These are phyloP conservation scores for Lutraria lutraria DNA, from an alignment of 2,888 invertebrate genomes.

Conservation along the genomic window DNA sequence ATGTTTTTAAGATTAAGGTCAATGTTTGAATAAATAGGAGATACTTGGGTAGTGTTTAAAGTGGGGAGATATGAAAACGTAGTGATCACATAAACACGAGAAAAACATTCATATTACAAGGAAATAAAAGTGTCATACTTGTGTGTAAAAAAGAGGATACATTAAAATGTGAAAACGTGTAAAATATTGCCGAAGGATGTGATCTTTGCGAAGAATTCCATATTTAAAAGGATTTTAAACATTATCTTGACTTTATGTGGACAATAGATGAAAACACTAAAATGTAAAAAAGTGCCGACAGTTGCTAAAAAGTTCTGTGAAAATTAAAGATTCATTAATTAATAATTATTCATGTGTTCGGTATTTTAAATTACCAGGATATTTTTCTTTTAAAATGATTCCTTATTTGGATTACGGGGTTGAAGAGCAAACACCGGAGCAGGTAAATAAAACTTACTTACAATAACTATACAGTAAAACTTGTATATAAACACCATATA, in stretches of 20 bases:
- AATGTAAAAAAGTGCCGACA: no score
- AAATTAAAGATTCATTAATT: no score
- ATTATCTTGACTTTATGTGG: no score
- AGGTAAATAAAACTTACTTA: constrained; percentile 24
- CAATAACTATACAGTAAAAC: background rate
- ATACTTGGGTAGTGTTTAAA: constrained; percentile 25
- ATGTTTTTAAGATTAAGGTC: constrained; percentile 54
- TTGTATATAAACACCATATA: no score
- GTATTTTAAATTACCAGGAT: no score
- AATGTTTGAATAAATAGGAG: constrained; percentile 39
- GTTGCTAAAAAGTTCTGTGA: no score
- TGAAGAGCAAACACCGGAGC: constrained; percentile 52
- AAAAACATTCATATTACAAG: background rate
- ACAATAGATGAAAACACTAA: no score
- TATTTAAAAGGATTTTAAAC: no score
- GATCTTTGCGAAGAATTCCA: background rate
- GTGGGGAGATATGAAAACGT: constrained; percentile 29
- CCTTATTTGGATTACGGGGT: constrained; percentile 21
- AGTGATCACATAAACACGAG: constrained; percentile 40
- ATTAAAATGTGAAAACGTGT: background rate
- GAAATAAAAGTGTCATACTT: background rate
- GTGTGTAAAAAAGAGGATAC: background rate
- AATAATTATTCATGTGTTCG: no score
- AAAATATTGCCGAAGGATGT: background rate
- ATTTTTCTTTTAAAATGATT: background rate